Conservation (phyloP, 1,140 invertebrate genomes). For the Zaprionus ornatus region DNA sequence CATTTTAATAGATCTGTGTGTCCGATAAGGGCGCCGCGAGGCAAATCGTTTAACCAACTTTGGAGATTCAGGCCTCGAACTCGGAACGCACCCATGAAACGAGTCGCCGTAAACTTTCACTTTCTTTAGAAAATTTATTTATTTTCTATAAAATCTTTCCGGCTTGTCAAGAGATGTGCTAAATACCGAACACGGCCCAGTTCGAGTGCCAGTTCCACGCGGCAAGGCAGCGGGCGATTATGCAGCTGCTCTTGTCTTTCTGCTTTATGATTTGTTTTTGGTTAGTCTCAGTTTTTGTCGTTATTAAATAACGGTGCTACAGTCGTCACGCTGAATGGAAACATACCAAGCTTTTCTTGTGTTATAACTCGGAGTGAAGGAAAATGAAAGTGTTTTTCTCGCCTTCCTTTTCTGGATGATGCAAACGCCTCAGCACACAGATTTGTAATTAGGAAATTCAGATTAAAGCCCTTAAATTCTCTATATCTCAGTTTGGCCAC, state of each 20-base stretch:
- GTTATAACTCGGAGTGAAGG: slow-evolving; percentile 65
- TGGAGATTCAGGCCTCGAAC: not conserved
- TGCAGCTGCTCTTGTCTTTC: slow-evolving; percentile 42
- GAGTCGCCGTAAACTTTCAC: slow-evolving; percentile 60
- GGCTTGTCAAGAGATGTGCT: slow-evolving; percentile 57
- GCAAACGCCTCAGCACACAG: not conserved
- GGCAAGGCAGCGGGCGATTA: slow-evolving; percentile 18
- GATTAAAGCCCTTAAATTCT: too few species aligned
- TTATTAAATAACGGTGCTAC: slow-evolving; percentile 70
- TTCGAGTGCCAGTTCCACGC: slow-evolving; percentile 12
- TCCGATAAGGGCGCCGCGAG: not conserved
- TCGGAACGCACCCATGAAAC: slow-evolving; percentile 32
- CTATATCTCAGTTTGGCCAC: too few species aligned
- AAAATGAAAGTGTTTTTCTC: slow-evolving; percentile 68
- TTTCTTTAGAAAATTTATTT: slow-evolving; percentile 75
- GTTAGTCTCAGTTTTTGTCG: slow-evolving; percentile 34
- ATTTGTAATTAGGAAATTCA: slow-evolving; percentile 8
- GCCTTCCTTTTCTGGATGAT: slow-evolving; percentile 37
- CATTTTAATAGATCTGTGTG: not conserved
- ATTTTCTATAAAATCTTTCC: slow-evolving; percentile 49
- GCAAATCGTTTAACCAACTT: slow-evolving; percentile 17
- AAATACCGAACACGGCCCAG: slow-evolving; percentile 52
- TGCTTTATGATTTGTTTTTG: slow-evolving; percentile 15
- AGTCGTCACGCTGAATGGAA: slow-evolving; percentile 67
- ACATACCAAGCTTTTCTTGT: slow-evolving; percentile 56